phyloP scores from a whole-genome alignment of 2,113 vertebrate genomes.

The Nycticorax nycticorax region DNA sequence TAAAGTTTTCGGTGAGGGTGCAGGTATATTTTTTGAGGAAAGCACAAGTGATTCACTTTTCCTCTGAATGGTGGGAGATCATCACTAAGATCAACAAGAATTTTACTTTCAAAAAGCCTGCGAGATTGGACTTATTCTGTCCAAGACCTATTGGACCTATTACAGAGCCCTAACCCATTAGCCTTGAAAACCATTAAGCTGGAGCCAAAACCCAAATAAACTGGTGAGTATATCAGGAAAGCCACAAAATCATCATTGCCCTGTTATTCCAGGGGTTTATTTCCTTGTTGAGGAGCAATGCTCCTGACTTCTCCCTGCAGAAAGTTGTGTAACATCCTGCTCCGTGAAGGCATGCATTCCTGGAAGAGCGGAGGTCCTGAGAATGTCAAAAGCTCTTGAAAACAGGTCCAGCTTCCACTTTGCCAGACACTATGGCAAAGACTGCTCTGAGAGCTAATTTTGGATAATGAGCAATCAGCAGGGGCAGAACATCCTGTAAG shows the following conservation, averaged over 20 bases:
- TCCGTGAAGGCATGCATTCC: conserved; percentile 15
- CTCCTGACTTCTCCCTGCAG: background rate
- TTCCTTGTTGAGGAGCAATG: fast-evolving
- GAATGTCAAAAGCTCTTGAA: conserved; percentile 70
- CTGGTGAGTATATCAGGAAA: background rate
- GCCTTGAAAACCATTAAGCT: background rate
- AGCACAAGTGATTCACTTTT: background rate
- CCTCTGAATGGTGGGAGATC: background rate
- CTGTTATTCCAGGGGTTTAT: background rate
- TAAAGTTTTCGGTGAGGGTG: background rate
- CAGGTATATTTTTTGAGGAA: background rate
- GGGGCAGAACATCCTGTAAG: conserved; percentile 58
- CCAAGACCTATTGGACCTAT: background rate
- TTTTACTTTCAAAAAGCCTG: background rate
- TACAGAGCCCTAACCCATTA: background rate
- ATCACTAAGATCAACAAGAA: background rate
- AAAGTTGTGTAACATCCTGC: background rate
- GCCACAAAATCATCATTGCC: background rate
- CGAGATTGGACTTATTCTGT: background rate
- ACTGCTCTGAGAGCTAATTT: conserved; percentile 55
- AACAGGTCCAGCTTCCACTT: conserved; percentile 64
- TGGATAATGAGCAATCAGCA: conserved; percentile 61
- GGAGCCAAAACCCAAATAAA: background rate
- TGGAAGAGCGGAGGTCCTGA: conserved; percentile 47
- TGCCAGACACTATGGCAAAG: conserved; percentile 37